phyloP scores from a whole-genome alignment of 2,888 invertebrate genomes.

The Xiphydria camelus region DNA sequence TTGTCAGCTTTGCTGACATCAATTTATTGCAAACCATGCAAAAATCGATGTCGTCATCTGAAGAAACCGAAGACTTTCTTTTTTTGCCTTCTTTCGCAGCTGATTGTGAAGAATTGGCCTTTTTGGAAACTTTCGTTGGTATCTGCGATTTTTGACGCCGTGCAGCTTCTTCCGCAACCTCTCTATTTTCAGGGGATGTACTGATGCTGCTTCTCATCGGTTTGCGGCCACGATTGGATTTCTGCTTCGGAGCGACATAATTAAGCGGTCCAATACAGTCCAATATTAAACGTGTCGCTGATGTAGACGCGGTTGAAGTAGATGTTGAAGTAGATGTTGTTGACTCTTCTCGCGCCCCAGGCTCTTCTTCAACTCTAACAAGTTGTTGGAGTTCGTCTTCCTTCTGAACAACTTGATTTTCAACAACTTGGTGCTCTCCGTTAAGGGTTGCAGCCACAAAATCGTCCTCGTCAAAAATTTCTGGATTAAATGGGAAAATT shows the following conservation, averaged over 20 bases:
- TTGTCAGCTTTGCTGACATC: conserved; percentile 4
- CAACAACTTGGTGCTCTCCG: conserved; percentile 6
- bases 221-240: conserved; percentile 15
- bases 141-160: conserved; percentile 3
- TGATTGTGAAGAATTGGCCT: too few relatives aligned
- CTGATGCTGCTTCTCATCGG: conserved; percentile 8
- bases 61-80: conserved; percentile 1
- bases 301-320: conserved; percentile 6
- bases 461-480: conserved; percentile 8
- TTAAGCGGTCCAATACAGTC: conserved; percentile 10
- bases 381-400: too few relatives aligned
- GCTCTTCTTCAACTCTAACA: conserved; percentile 12
- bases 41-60: conserved; percentile 4
- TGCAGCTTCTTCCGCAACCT: conserved; percentile 5
- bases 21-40: conserved; percentile 12
- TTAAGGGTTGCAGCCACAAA: conserved; percentile 10
- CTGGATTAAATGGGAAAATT: conserved; percentile 39
- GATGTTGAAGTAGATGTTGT: too few relatives aligned
- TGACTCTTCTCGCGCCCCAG: not conserved
- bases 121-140: not conserved
- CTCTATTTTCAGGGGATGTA: conserved; percentile 8
- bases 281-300: conserved; percentile 2
- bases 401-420: too few relatives aligned
- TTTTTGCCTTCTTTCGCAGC: conserved; percentile 3
- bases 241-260: conserved; percentile 6